These are phyloP conservation scores for Dascyllus trimaculatus DNA, from an alignment of 2,113 vertebrate genomes.

Conservation along the genomic window DNA sequence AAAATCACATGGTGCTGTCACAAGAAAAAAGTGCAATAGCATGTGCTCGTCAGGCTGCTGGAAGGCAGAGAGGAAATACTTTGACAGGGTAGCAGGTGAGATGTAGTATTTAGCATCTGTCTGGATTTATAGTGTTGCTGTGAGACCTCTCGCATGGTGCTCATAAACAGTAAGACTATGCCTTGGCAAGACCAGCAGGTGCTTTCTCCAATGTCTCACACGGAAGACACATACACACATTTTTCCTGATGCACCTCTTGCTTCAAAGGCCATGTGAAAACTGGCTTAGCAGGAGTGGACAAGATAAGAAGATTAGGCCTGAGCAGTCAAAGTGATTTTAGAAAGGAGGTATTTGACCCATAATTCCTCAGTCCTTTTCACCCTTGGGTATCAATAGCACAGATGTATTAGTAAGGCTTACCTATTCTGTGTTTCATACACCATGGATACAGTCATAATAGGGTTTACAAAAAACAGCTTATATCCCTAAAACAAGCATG, in stretches of 20 bases:
- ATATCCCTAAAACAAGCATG: background rate
- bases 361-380: background rate
- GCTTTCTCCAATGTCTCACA: background rate
- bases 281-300: conserved; percentile 19
- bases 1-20: conserved; percentile 9
- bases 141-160: background rate
- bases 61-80: conserved; percentile 6
- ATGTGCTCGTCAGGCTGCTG: conserved; percentile 7
- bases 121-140: conserved; percentile 13
- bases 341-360: conserved; percentile 2
- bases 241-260: background rate
- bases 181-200: background rate
- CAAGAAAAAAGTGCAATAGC: conserved; percentile 6
- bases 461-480: background rate
- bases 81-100: conserved; percentile 21
- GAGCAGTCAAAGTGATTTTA: background rate
- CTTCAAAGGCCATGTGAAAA: conserved; percentile 12
- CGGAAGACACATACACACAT: background rate
- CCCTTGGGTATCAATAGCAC: background rate
- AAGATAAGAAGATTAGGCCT: conserved; percentile 3
- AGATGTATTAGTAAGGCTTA: background rate
- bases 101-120: conserved; percentile 2
- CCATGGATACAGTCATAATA: background rate
- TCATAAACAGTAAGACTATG: conserved; percentile 18
- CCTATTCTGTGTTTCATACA: background rate